A percentile compares a stretch with the other conserved stretches of the same genome.
Evolutionary conservation across 2,888 invertebrate genomes (phyloP).

Genomic region (Antheraea yamamai): DNA sequence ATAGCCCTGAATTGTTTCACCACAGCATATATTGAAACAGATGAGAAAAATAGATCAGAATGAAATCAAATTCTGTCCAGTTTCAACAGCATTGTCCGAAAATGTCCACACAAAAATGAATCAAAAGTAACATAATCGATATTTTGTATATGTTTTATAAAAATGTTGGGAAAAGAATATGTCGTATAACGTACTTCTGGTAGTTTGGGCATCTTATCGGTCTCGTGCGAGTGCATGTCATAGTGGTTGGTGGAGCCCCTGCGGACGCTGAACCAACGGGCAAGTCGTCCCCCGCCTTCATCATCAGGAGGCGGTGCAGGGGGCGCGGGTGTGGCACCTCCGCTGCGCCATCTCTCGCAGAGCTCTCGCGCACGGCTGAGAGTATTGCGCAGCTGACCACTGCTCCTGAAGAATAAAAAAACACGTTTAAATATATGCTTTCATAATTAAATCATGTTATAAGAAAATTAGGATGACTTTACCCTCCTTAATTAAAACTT

Average conservation of each 20-base stretch:
- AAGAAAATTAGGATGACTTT: too few relatives aligned
- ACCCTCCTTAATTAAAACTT: too few relatives aligned
- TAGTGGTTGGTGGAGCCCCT: conserved; percentile 92
- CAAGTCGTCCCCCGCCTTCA: conserved; percentile 88
- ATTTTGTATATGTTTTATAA: not conserved
- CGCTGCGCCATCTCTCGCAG: conserved; percentile 90
- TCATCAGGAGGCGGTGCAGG: conserved; percentile 77
- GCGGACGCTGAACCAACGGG: conserved; percentile 94
- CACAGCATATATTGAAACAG: not conserved
- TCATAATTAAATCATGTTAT: too few relatives aligned
- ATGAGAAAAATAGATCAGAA: not conserved
- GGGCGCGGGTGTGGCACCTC: conserved; percentile 63
- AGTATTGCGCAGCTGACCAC: conserved; percentile 90
- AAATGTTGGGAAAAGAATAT: not conserved
- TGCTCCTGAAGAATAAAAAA: conserved; percentile 78
- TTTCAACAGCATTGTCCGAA: not conserved
- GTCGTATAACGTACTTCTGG: conserved; percentile 84
- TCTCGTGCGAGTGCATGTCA: conserved; percentile 82
- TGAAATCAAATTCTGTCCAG: not conserved
- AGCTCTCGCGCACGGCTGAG: conserved; percentile 91
- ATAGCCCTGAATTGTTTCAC: not conserved
- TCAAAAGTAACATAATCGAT: not conserved
- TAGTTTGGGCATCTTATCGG: conserved; percentile 89
- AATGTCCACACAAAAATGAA: not conserved
- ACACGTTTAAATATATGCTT: not conserved